Base-by-base conservation (phyloP, 2,797 vertebrate genomes). In the Danio choprae region DNA sequence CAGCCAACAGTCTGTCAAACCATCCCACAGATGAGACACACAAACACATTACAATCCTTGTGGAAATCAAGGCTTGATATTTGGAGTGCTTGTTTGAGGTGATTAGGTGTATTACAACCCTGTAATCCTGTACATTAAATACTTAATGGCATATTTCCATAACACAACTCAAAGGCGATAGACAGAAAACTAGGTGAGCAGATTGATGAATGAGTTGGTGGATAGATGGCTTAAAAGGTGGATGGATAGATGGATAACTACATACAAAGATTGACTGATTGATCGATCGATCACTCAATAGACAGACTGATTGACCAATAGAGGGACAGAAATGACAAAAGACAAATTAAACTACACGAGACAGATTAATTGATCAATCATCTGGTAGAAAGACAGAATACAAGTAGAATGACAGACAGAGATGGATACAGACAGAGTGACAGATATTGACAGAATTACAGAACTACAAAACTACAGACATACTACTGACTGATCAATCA, bases 11-110 rank as follows among this genome's bases (percentile, higher is more conserved):
- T 69, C 48, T 69, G 18, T 13, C 29, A 40, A 53, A 40, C 11
- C 48, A 53, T 40, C 48, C 44, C 29, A 70, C 50, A 51, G 16
- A 50, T 53, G 67, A 51, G 67, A 69, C 29, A 29, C n/a, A n/a
- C 29, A 29, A 29, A 29, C 29, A 29, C 29, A 29, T 29, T n/a
- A n/a, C n/a, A n/a, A n/a, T n/a, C n/a, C n/a, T n/a, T n/a, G n/a
- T 13, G 16, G 50, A 70, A 20, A 53, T 20, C 53, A 40, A n/a
- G 48, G 40, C 10, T 13, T n/a, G n/a, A n/a, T n/a, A n/a, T n/a
- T n/a, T n/a, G n/a, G n/a, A n/a, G n/a, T n/a, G 36, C 40, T 70
- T 51, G 22, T 50, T 68, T 11, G 15, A 29, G 10, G 20, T 22
- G 1, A 8, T 53, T 40, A 12, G 36, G 7, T 53, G 18, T 53